phyloP scores from a whole-genome alignment of 2,888 invertebrate species.

The Drosophila yooni region DNA sequence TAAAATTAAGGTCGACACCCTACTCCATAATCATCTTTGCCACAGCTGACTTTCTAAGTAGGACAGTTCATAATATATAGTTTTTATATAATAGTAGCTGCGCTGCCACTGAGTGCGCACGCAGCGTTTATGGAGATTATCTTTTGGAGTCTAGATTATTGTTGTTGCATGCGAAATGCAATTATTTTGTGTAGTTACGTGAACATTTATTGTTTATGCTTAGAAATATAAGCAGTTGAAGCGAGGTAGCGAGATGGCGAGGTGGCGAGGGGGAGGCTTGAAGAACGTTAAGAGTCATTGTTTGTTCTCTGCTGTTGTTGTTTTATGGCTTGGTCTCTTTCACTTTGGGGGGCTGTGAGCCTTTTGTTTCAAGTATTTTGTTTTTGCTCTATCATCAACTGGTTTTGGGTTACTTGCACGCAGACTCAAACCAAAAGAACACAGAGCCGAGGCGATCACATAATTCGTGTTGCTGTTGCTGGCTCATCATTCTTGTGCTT shows the following conservation, averaged over 20 bases:
- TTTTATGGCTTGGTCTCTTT: constrained; percentile 39
- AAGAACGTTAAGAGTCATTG: constrained; percentile 50
- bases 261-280: not conserved
- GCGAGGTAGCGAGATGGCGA: no score
- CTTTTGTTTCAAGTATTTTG: constrained; percentile 15
- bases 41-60: constrained; percentile 7
- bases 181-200: constrained; percentile 65
- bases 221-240: constrained; percentile 7
- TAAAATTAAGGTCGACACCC: not conserved
- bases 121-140: constrained; percentile 28
- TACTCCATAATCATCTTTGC: not conserved
- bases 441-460: constrained; percentile 63
- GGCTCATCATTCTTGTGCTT: constrained; percentile 76
- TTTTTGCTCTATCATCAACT: constrained; percentile 71
- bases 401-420: constrained; percentile 73
- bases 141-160: constrained; percentile 11
- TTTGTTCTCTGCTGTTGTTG: constrained; percentile 24
- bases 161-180: constrained; percentile 57
- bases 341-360: constrained; percentile 47
- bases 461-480: constrained; percentile 72
- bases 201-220: constrained; percentile 69
- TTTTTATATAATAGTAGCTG: not conserved
- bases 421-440: constrained; percentile 51
- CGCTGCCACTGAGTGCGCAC: constrained; percentile 18
- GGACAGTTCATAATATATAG: constrained; percentile 10